These are phyloP conservation scores for Enteromius anoplus DNA, from an alignment of 2,797 vertebrate species.

Conservation along the genomic window DNA sequence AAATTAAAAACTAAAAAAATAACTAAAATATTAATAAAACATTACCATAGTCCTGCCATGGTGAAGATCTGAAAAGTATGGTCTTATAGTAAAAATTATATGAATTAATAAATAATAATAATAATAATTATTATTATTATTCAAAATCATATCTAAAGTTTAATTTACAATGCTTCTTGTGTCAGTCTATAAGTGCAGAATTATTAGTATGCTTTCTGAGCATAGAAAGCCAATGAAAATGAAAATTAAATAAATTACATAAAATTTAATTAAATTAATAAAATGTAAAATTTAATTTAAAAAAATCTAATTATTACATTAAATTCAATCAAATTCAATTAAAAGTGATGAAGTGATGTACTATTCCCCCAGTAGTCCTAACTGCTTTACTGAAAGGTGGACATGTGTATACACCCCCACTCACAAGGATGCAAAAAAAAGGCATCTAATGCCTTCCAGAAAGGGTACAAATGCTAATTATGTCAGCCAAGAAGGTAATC, in stretches of 20 bases:
- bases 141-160: neutral
- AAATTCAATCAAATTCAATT: neutral
- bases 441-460: conserved; percentile 45
- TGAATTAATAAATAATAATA: neutral
- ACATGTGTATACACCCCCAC: conserved; percentile 32
- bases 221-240: neutral
- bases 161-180: neutral
- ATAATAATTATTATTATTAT: neutral
- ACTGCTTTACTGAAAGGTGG: neutral
- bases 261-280: neutral
- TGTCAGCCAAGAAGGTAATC: conserved; percentile 51
- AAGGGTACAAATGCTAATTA: conserved; percentile 55
- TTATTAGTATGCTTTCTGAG: neutral
- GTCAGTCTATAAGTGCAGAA: neutral
- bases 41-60: neutral
- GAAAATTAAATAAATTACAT: neutral
- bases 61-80: neutral
- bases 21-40: neutral
- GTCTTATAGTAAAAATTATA: neutral
- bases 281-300: conserved; percentile 6
- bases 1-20: neutral
- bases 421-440: conserved; percentile 39
- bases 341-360: neutral
- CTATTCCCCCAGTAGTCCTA: neutral
- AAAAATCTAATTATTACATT: no score